Conservation (phyloP, 2,113 vertebrate genomes). For the Isichthys henryi region DNA sequence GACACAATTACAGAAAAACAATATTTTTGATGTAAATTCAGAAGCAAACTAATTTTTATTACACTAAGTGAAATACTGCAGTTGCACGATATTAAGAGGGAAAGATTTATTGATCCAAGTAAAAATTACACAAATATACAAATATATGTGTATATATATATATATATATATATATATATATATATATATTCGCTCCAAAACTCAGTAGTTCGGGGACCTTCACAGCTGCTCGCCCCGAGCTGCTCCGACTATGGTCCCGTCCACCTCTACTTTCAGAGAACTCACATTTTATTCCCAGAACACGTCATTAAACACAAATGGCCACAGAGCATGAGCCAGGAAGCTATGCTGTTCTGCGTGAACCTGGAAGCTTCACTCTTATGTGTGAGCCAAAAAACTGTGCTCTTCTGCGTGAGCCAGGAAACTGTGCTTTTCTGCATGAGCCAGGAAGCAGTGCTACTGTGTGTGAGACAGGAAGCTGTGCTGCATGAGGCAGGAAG, state of each 20-base stretch:
- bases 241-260: not conserved
- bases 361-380: too few species aligned
- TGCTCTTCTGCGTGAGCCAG: not conserved
- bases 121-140: too few species aligned
- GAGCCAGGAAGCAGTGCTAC: too few species aligned
- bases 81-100: too few species aligned
- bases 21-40: not conserved
- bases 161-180: too few species aligned
- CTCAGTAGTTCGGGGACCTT: not conserved
- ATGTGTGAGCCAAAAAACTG: not conserved
- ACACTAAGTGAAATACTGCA: not conserved
- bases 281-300: not conserved
- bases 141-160: too few species aligned
- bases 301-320: not conserved
- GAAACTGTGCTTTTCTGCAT: too few species aligned
- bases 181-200: not conserved
- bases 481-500: too few species aligned
- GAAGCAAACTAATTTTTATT: not conserved
- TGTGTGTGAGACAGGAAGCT: too few species aligned
- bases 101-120: not conserved
- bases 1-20: not conserved
- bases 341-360: not conserved
- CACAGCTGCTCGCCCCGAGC: not conserved
- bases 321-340: not conserved
- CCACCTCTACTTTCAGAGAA: not conserved